These are phyloP conservation scores for Argopecten irradians DNA, from an alignment of 1,140 invertebrate species.

Conservation along the genomic window DNA sequence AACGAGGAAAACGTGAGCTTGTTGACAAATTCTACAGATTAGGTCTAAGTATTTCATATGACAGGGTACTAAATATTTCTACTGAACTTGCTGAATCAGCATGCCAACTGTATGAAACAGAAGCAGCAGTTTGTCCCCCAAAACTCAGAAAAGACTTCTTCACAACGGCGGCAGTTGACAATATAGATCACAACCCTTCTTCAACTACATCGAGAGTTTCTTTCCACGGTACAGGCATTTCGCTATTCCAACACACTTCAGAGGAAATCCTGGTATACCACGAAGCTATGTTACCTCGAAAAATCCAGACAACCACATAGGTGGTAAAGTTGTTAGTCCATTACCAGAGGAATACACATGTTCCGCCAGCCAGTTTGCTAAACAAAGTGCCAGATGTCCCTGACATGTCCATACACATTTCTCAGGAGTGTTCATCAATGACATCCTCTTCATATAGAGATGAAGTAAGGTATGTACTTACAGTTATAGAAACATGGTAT, in stretches of 20 bases:
- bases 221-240: conserved; percentile 59
- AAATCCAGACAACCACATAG: neutral
- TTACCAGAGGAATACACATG: conserved; percentile 33
- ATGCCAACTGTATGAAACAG: conserved; percentile 13
- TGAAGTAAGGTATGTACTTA: neutral
- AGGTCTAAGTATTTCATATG: conserved; percentile 37
- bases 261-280: conserved; percentile 32
- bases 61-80: conserved; percentile 36
- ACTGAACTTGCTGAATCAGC: conserved; percentile 34
- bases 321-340: neutral
- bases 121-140: conserved; percentile 29
- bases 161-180: conserved; percentile 59
- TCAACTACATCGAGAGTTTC: conserved; percentile 51
- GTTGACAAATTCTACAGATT: conserved; percentile 25
- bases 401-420: neutral
- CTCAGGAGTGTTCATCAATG: neutral
- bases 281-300: neutral
- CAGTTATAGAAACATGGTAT: too few species aligned
- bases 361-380: neutral
- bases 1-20: conserved; percentile 33
- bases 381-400: neutral
- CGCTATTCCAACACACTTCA: conserved; percentile 53
- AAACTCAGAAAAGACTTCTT: conserved; percentile 46
- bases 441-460: neutral
- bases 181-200: conserved; percentile 63